These are phyloP conservation scores for Cataglyphis cursor DNA, from an alignment of 2,888 invertebrate species.

Conservation along the genomic window DNA sequence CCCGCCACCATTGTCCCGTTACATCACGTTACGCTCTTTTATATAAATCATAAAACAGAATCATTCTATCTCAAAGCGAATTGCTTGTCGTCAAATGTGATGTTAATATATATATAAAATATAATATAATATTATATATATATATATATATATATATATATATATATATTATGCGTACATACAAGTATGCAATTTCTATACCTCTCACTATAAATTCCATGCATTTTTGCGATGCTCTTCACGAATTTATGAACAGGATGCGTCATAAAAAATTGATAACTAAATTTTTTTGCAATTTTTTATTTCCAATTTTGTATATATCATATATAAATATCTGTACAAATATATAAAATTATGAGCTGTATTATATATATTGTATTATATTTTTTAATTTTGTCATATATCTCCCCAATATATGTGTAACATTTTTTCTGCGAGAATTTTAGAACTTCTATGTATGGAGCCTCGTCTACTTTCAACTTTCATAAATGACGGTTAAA, in stretches of 20 bases:
- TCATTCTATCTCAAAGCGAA: background rate
- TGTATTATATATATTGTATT: background rate
- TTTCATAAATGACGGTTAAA: background rate
- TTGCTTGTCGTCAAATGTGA: conserved; percentile 8
- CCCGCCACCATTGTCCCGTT: background rate
- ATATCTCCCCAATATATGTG: background rate
- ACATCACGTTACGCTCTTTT: background rate
- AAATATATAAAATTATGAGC: background rate
- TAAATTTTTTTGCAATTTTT: background rate
- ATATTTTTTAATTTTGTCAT: background rate
- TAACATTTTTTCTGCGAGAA: background rate
- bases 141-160: background rate
- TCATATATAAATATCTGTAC: background rate
- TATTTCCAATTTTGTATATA: background rate
- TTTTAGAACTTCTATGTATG: background rate
- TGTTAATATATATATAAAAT: background rate
- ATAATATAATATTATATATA: background rate
- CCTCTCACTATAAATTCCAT: conserved; percentile 14
- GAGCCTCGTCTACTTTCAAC: background rate
- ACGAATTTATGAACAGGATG: background rate
- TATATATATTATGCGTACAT: background rate
- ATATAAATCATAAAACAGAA: conserved; percentile 21
- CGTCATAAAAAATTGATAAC: background rate
- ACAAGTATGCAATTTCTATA: background rate
- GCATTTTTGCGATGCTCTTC: background rate